phyloP scores from a whole-genome alignment of 2,113 vertebrate species.

The Pampusana beccarii region DNA sequence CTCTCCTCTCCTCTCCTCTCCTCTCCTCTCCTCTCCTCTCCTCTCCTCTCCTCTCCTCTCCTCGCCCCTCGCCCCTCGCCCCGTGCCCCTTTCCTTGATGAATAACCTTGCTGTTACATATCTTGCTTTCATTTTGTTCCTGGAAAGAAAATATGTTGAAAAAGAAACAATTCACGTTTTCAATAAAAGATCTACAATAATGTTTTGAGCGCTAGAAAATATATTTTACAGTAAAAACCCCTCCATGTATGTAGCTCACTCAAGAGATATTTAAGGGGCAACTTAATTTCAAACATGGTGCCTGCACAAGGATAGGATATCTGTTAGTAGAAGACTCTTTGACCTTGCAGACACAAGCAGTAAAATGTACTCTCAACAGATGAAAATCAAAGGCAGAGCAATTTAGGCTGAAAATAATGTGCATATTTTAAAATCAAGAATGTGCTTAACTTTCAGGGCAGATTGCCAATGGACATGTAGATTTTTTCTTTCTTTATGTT shows the following conservation, averaged over 20 bases:
- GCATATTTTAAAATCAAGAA: conserved; percentile 25
- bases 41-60: too few species aligned
- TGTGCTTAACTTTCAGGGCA: conserved; percentile 22
- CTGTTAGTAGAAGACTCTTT: background rate
- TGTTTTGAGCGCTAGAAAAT: background rate
- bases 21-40: too few species aligned
- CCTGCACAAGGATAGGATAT: background rate
- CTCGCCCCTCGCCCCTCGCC: too few species aligned
- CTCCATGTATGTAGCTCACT: background rate
- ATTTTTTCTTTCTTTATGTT: conserved; percentile 32
- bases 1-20: too few species aligned
- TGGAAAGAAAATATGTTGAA: background rate
- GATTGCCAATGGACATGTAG: conserved; percentile 11
- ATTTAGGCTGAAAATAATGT: conserved; percentile 21
- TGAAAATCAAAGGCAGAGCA: background rate
- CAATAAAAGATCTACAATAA: background rate
- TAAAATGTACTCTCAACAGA: background rate
- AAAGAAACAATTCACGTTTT: background rate
- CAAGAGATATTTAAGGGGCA: background rate
- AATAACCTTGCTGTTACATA: background rate
- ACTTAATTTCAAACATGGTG: background rate
- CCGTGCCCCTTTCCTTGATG: too few species aligned
- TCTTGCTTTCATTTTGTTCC: background rate
- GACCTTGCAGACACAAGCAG: background rate
- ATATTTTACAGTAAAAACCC: background rate